phyloP scores from a whole-genome alignment of 2,797 vertebrate species.

The Hipposideros larvatus region DNA sequence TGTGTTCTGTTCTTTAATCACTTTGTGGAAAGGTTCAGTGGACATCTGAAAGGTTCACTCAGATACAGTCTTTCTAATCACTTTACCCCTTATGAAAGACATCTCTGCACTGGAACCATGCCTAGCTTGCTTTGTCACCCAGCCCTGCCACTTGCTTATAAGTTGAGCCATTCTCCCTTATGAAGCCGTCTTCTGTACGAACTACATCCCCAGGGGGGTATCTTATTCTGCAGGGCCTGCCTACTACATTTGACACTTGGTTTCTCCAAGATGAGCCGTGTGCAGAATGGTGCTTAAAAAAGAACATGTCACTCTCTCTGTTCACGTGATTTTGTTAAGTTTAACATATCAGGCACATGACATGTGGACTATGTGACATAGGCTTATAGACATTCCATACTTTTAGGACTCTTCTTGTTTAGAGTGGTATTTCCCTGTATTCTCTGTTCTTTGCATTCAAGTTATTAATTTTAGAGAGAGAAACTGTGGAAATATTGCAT shows the following conservation, averaged over 20 bases:
- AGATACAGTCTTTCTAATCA: not conserved
- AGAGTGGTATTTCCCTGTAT: not conserved
- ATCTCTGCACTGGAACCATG: not conserved
- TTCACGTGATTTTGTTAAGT: not conserved
- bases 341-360: not conserved
- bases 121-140: not conserved
- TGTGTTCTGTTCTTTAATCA: not conserved
- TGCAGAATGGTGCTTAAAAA: not conserved
- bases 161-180: not conserved
- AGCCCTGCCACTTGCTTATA: not conserved
- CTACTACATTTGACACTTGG: not conserved
- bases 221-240: not conserved
- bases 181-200: not conserved
- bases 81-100: not conserved
- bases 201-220: not conserved
- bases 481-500: not conserved
- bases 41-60: not conserved
- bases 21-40: not conserved
- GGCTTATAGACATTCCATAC: not conserved
- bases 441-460: not conserved
- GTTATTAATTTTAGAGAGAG: not conserved
- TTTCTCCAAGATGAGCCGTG: not conserved
- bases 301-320: not conserved
- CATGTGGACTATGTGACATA: not conserved
- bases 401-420: not conserved